A percentile compares a stretch with the other conserved stretches of the same genome.
Evolutionary conservation across 2,113 vertebrate genomes (phyloP).

Genomic region (Platichthys flesus): DNA sequence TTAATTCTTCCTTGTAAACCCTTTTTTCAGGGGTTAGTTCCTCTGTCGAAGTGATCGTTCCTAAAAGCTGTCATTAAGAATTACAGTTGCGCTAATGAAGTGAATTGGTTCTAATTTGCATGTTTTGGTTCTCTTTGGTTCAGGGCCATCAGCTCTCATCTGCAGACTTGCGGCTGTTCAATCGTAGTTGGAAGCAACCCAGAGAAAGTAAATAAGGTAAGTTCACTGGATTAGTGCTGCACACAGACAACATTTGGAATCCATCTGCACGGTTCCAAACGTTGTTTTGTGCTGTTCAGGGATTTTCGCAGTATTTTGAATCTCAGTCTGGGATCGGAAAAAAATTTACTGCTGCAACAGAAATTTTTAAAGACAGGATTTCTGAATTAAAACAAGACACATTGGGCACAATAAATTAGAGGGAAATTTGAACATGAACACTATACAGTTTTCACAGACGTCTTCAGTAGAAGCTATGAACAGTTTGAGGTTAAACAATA

Average conservation of each 20-base stretch:
- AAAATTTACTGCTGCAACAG: background rate
- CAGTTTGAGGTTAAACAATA: no score
- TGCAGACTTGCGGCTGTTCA: conserved; percentile 98
- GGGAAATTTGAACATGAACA: no score
- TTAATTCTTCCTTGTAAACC: background rate
- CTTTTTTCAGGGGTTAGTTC: background rate
- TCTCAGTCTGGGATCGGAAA: no score
- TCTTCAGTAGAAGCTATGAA: no score
- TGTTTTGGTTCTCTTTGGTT: conserved; percentile 61
- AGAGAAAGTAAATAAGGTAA: conserved; percentile 98
- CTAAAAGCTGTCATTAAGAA: conserved; percentile 29
- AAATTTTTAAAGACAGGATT: background rate
- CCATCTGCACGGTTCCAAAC: no score
- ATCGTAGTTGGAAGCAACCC: conserved; percentile 96
- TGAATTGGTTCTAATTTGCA: conserved; percentile 42
- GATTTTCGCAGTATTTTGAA: no score
- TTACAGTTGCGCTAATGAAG: conserved; percentile 1
- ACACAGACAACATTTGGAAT: conserved; percentile 5
- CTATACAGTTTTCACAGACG: no score
- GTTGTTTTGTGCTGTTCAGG: no score
- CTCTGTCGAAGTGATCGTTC: conserved; percentile 8
- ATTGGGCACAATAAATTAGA: background rate
- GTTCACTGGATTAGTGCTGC: conserved; percentile 17
- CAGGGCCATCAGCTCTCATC: conserved; percentile 96
- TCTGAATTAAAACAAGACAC: background rate